Base-by-base conservation (phyloP, 2,797 vertebrate species). In the Sitta carolinensis region DNA sequence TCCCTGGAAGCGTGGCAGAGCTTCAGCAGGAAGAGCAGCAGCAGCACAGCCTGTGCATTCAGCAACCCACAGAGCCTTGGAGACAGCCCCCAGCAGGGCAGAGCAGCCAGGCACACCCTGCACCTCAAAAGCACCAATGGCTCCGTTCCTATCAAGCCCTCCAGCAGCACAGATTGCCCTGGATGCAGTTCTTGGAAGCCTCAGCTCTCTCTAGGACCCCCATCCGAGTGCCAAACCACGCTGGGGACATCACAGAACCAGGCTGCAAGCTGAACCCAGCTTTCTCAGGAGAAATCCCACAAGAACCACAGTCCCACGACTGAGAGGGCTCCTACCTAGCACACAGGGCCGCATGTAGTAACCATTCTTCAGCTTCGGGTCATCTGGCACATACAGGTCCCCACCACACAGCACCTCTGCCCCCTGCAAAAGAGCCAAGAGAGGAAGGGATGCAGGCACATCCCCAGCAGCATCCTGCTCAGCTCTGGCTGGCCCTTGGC, bases 341-440 rank as follows among this genome's bases (percentile, higher is more conserved):
- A 99, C 97, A 63, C 99, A 99, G 15, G 99, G 99, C 4, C 94
- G 98, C 98, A 99, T 98, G 96, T 98, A 99, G 95, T 98, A 99
- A 2, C 99, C 99, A 0, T 96, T 98, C 95, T 98, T 99, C 91
- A 99, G 96, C 95, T 98, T 99, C 4, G 98, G 98, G 67, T 99
- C 98, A 84, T 97, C 97, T 7, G 99, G 98, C 16, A 98, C 95
- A 0, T 98, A 98, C 2, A 94, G 90, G 13, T 98, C 98, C 82
- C 99, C 99, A 51, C 99, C 99, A 96, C 98, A 99, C 23, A 99
- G 97, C 85, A 99, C 98, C 55, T 85, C 97, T 57, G 98, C 99
- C 36, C 99, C 99, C 99, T 99, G 95, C 16, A 95, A 84, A 86
- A 48, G 22, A 77, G 68, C 80, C 78, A 75, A 84, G 87, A 89